Conservation (phyloP, 2,797 vertebrate genomes). For the Coendou prehensilis region DNA sequence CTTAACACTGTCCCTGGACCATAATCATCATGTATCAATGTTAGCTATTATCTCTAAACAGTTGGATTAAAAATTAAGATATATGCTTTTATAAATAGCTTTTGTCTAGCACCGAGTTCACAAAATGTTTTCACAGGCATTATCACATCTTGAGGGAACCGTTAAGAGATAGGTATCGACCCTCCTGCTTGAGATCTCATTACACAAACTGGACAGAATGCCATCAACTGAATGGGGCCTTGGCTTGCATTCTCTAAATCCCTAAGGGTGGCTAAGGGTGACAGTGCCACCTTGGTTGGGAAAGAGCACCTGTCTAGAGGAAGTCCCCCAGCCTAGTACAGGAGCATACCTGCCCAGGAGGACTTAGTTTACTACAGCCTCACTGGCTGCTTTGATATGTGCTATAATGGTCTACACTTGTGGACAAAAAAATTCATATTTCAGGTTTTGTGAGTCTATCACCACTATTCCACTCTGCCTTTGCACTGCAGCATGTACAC, state of each 20-base stretch:
- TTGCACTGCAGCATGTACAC: not conserved
- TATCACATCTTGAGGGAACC: not conserved
- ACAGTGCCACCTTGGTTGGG: not conserved
- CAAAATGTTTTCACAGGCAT: not conserved
- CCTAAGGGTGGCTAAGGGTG: not conserved
- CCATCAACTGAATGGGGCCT: not conserved
- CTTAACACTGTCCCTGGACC: not conserved
- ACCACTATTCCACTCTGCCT: not conserved
- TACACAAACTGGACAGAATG: not conserved
- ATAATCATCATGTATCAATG: not conserved
- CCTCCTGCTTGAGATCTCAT: not conserved
- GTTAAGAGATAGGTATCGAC: not conserved
- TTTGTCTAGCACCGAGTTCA: not conserved
- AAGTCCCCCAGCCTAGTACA: not conserved
- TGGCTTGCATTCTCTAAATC: not conserved
- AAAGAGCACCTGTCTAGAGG: not conserved
- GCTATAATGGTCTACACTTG: not conserved
- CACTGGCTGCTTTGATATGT: not conserved
- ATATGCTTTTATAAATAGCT: constrained; percentile 12
- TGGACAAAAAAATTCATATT: not conserved
- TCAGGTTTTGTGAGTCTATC: not conserved
- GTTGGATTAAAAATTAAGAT: not conserved
- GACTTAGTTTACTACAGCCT: not conserved
- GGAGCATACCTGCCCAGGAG: not conserved
- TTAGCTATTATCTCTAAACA: not conserved